phyloP scores from a whole-genome alignment of 2,797 vertebrate species.

The Crenichthys baileyi region DNA sequence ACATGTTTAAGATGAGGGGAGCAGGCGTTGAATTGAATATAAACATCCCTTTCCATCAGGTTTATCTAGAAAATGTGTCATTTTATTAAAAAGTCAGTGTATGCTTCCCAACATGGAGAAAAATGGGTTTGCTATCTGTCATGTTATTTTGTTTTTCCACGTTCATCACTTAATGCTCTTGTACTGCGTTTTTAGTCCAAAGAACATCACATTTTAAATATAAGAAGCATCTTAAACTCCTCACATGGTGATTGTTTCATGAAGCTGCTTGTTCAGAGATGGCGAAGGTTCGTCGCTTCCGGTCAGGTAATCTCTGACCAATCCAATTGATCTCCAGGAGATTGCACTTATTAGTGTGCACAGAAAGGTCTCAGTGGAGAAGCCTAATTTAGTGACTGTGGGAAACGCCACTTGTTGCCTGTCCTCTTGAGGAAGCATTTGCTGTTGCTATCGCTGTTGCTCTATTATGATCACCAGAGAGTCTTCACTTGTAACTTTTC shows the following conservation, averaged over 20 bases:
- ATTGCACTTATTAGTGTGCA: constrained; percentile 72
- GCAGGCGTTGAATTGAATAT: constrained; percentile 19
- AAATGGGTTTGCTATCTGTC: constrained; percentile 3
- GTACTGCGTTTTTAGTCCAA: constrained; percentile 19
- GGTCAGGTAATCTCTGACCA: constrained; percentile 76
- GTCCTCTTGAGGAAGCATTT: constrained; percentile 39
- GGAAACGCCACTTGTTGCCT: constrained; percentile 57
- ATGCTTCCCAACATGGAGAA: constrained; percentile 23
- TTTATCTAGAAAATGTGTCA: constrained; percentile 39
- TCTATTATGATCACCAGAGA: constrained; percentile 65
- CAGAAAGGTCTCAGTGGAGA: constrained; percentile 50
- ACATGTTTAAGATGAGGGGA: constrained; percentile 50
- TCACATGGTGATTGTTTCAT: constrained; percentile 20
- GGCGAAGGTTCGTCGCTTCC: constrained; percentile 37
- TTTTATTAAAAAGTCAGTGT: constrained; percentile 34
- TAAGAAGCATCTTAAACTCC: constrained; percentile 24
- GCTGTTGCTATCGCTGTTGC: constrained; percentile 42
- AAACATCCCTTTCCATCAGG: constrained; percentile 58
- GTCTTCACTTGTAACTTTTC: constrained; percentile 47
- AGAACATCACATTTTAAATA: constrained; percentile 19
- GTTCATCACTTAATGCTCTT: background rate
- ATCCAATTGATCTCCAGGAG: constrained; percentile 79
- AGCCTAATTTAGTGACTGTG: constrained; percentile 56
- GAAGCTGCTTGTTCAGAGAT: constrained; percentile 19
- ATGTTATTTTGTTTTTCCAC: constrained; percentile 21